A percentile compares a stretch with the other conserved stretches of the same genome.
Evolutionary conservation across 2,797 vertebrate species (phyloP).

Genomic region (Chanos chanos): DNA sequence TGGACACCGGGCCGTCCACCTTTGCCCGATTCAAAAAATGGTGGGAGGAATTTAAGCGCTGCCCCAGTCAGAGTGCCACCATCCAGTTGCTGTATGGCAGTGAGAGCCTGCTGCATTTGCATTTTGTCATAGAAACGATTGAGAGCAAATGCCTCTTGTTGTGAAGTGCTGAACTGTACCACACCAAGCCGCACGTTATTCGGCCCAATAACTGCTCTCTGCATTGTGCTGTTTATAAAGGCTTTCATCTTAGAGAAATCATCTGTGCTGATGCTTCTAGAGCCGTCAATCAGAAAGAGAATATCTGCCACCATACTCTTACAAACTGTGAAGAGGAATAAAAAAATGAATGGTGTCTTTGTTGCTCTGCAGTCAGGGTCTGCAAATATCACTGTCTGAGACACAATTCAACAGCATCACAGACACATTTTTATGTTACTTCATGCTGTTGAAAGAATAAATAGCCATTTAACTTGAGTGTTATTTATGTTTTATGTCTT

Average conservation of each 20-base stretch:
- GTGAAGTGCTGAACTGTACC: constrained; percentile 68
- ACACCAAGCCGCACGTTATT: constrained; percentile 73
- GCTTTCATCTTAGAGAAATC: constrained; percentile 70
- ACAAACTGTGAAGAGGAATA: constrained; percentile 62
- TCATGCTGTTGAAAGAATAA: no score
- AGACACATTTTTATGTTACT: no score
- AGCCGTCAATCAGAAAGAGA: constrained; percentile 77
- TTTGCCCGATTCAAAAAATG: constrained; percentile 42
- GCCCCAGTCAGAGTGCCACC: constrained; percentile 67
- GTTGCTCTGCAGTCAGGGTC: not conserved
- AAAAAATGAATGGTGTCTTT: not conserved
- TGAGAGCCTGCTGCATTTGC: constrained; percentile 54
- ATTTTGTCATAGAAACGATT: constrained; percentile 48
- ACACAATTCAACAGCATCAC: not conserved
- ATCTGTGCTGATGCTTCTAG: constrained; percentile 56
- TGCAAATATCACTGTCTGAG: not conserved
- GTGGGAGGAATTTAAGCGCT: constrained; percentile 59
- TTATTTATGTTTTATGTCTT: no score
- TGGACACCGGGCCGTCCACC: constrained; percentile 59
- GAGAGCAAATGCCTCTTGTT: constrained; percentile 67
- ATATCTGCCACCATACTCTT: constrained; percentile 70
- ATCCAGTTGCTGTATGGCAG: constrained; percentile 41
- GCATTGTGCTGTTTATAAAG: constrained; percentile 66
- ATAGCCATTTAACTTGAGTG: no score
- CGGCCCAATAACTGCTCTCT: constrained; percentile 62